Evolutionary conservation across 2,113 vertebrate species (phyloP).

Genomic region (Tachysurus fulvidraco): DNA sequence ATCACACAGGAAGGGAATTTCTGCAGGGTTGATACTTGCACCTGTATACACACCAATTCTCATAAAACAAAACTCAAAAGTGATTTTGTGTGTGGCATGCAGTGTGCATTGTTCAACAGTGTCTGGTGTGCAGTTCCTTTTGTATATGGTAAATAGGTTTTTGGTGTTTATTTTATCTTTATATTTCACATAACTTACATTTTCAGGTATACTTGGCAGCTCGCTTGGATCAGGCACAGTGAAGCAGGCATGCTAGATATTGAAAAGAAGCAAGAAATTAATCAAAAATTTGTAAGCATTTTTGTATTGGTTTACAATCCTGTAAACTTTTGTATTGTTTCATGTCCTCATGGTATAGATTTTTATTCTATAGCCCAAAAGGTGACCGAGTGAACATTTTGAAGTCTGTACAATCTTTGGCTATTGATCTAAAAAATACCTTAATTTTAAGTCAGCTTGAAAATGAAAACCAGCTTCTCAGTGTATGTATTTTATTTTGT

Average conservation of each 20-base stretch:
- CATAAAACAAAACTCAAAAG: neutral
- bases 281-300: neutral
- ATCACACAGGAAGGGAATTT: neutral
- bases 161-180: neutral
- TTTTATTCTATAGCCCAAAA: neutral
- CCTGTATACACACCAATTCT: neutral
- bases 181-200: conserved; percentile 79
- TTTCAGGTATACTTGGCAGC: conserved; percentile 96
- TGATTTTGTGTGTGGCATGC: neutral
- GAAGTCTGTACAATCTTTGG: neutral
- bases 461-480: neutral
- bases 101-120: neutral
- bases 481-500: too few species aligned
- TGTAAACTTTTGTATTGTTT: neutral
- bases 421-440: neutral
- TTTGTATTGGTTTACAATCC: neutral
- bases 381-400: neutral
- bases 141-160: neutral
- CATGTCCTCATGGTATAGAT: neutral
- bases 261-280: neutral
- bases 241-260: conserved; percentile 89
- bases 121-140: neutral
- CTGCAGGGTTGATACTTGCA: neutral
- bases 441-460: neutral
- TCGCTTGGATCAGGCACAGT: conserved; percentile 90